A percentile compares a stretch with the other conserved stretches of the same genome.
These are phyloP conservation scores for Aldabrachelys gigantea DNA, from an alignment of 2,113 vertebrate genomes.

Conservation along the genomic window DNA sequence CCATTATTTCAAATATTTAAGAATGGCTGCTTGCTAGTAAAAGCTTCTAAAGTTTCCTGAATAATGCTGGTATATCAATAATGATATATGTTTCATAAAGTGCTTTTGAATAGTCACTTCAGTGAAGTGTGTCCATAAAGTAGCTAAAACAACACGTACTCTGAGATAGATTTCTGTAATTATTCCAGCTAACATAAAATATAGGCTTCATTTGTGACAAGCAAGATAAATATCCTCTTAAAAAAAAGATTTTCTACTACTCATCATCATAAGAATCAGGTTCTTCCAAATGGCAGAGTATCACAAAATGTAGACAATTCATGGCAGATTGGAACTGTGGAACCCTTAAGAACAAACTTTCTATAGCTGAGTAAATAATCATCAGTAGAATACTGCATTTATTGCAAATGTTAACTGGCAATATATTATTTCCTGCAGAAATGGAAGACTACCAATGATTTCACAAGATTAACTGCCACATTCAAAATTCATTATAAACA, in stretches of 20 bases:
- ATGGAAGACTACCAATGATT: background rate
- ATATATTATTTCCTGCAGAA: background rate
- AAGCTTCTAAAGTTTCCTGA: background rate
- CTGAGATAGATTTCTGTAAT: background rate
- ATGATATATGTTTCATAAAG: background rate
- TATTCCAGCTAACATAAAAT: background rate
- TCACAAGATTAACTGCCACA: background rate
- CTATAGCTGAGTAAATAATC: constrained; percentile 2
- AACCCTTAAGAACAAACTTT: background rate
- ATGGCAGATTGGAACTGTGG: background rate
- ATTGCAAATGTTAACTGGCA: constrained; percentile 5
- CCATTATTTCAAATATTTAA: background rate
- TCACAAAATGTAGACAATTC: background rate
- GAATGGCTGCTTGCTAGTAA: background rate
- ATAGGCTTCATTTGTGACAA: background rate
- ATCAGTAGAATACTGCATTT: background rate
- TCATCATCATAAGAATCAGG: background rate
- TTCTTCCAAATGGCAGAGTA: background rate
- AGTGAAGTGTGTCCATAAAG: background rate
- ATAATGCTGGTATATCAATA: background rate
- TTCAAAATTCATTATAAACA: background rate
- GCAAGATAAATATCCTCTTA: background rate
- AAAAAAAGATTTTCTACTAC: background rate
- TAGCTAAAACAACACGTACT: background rate
- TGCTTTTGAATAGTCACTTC: background rate